These are phyloP conservation scores for Mus musculus DNA, from an alignment of 2,113 vertebrate genomes.

Conservation along the genomic window GRCm39 chr16:92935001-92935500, in stretches of 20 bases:
- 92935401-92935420: background rate
- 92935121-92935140: background rate
- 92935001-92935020: background rate
- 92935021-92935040: background rate
- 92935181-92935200: background rate
- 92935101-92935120: background rate
- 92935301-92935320: background rate
- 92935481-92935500: background rate
- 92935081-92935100: background rate
- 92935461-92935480: background rate
- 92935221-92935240: too few species aligned
- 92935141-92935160: background rate
- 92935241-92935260: rapidly evolving
- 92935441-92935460: background rate
- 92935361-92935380: slow-evolving; percentile 49
- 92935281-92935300: background rate
- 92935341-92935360: slow-evolving; percentile 16
- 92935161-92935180: background rate
- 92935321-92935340: background rate
- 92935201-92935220: background rate
- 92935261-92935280: rapidly evolving
- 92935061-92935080: background rate
- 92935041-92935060: background rate
- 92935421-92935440: background rate
- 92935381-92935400: background rate